These are phyloP conservation scores for Sparidentex hasta DNA, from an alignment of 2,797 vertebrate genomes.

Conservation along the genomic window DNA sequence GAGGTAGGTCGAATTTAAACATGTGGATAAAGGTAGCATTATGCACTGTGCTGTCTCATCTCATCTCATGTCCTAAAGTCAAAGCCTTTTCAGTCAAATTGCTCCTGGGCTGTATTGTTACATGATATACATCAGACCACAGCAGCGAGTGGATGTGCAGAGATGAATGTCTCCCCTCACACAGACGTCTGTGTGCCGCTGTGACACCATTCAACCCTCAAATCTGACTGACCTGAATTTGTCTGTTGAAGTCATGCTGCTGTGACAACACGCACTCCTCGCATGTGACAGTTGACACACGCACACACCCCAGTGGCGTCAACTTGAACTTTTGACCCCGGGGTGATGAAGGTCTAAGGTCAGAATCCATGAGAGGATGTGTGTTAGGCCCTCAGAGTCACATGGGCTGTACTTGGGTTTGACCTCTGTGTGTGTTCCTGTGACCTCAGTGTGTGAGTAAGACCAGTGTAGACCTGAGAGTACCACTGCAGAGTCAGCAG, in stretches of 20 bases:
- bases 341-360: slow-evolving; percentile 48
- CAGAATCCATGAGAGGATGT: slow-evolving; percentile 30
- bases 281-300: slow-evolving; percentile 26
- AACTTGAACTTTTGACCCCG: slow-evolving; percentile 37
- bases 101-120: not conserved
- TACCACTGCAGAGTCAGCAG: slow-evolving; percentile 41
- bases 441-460: slow-evolving; percentile 26
- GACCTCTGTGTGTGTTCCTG: slow-evolving; percentile 44
- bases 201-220: slow-evolving; percentile 3
- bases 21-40: not conserved
- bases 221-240: slow-evolving; percentile 20
- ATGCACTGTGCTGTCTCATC: not conserved
- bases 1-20: not conserved
- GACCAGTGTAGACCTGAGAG: not conserved
- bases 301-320: not conserved
- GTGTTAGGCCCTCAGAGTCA: slow-evolving; percentile 32
- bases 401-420: slow-evolving; percentile 28
- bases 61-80: not conserved
- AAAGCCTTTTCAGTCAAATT: not conserved
- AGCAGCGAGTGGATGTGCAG: not conserved
- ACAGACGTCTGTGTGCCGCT: not conserved
- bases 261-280: slow-evolving; percentile 8
- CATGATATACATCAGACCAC: not conserved
- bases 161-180: not conserved
- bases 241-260: not conserved